These are phyloP conservation scores for Diploscapter pachys DNA, from an alignment of 1,140 invertebrate species.

Conservation along the genomic window DNA sequence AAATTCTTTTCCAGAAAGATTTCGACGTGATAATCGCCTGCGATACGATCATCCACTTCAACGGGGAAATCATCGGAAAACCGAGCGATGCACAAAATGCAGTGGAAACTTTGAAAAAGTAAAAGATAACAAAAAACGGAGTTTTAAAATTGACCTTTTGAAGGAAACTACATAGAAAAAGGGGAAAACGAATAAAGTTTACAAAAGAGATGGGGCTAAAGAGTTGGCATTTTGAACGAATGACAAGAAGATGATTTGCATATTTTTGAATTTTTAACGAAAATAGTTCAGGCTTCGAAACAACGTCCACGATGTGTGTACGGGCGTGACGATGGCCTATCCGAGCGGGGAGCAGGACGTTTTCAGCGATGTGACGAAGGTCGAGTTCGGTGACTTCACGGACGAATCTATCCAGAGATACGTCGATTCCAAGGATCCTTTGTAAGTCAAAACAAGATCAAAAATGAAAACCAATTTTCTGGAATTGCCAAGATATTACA, in stretches of 20 bases:
- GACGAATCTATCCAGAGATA: conserved; percentile 76
- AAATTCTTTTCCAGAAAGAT: conserved; percentile 41
- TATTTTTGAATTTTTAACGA: not conserved
- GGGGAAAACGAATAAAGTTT: not conserved
- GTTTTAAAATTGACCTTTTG: not conserved
- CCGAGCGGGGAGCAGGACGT: conserved; percentile 58
- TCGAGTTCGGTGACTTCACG: conserved; percentile 74
- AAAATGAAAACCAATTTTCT: too few species aligned
- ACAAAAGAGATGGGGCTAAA: not conserved
- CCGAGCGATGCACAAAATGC: conserved; percentile 76
- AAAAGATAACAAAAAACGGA: conserved; percentile 44
- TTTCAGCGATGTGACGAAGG: conserved; percentile 78
- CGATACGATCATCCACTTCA: conserved; percentile 81
- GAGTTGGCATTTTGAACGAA: too few species aligned
- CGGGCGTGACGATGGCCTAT: conserved; percentile 59
- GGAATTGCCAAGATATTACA: too few species aligned
- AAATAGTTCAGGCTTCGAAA: conserved; percentile 12
- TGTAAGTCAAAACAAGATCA: conserved; percentile 68
- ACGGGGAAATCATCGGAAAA: conserved; percentile 80
- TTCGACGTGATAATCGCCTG: conserved; percentile 79
- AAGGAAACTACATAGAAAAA: not conserved
- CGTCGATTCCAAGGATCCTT: conserved; percentile 78
- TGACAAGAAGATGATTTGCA: too few species aligned
- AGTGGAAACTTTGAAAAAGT: conserved; percentile 74
- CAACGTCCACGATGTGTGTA: conserved; percentile 73